These are phyloP conservation scores for Mirza zaza DNA, from an alignment of 2,113 vertebrate genomes.

Conservation along the genomic window DNA sequence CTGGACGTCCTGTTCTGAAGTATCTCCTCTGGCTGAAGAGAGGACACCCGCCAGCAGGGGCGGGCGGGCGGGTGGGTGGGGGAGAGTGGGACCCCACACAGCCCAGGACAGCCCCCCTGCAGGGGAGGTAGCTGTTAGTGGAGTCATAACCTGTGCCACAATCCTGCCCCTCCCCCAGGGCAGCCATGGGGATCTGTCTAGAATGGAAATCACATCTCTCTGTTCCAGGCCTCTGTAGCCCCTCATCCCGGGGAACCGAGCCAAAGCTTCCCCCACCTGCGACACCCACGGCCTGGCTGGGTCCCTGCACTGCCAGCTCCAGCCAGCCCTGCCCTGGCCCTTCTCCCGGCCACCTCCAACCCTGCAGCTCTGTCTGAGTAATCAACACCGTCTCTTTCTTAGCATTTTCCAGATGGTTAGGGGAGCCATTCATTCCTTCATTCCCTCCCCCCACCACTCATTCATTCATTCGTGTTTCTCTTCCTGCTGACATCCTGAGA, in stretches of 20 bases:
- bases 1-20: neutral
- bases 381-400: neutral
- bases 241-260: neutral
- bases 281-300: neutral
- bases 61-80: no score
- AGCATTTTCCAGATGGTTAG: neutral
- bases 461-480: neutral
- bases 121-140: rapidly evolving
- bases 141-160: neutral
- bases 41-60: neutral
- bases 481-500: neutral
- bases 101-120: no score
- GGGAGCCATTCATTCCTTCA: neutral
- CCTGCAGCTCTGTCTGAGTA: neutral
- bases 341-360: neutral
- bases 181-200: neutral
- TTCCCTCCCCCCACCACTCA: neutral
- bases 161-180: neutral
- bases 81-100: no score
- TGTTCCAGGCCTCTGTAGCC: neutral
- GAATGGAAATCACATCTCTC: neutral
- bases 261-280: neutral
- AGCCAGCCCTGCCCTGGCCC: no score
- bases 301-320: no score
- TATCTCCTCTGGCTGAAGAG: neutral